Conservation (phyloP, 2,797 vertebrate species). For the Cyprinella venusta region DNA sequence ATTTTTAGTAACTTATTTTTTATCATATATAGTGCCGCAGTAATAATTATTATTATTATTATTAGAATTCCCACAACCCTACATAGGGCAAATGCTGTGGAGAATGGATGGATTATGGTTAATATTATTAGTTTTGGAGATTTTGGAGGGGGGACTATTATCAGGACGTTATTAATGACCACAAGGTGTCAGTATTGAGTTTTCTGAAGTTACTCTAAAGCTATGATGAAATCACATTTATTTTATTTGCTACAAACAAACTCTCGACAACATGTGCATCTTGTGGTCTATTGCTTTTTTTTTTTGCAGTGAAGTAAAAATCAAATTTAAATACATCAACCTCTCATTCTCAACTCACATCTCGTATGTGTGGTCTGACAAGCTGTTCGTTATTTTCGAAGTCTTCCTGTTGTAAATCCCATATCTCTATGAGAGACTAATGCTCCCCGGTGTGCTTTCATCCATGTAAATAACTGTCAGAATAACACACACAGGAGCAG, state of each 20-base stretch:
- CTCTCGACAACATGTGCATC: not conserved
- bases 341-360: not conserved
- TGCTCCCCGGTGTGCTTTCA: conserved; percentile 29
- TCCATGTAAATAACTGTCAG: conserved; percentile 18
- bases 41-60: not conserved
- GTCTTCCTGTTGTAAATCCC: conserved; percentile 35
- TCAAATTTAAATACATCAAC: not conserved
- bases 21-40: not conserved
- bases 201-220: conserved; percentile 2
- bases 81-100: not conserved
- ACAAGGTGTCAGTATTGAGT: conserved; percentile 73
- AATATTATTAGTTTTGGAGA: not conserved
- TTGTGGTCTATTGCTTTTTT: conserved; percentile 10
- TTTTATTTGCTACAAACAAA: conserved; percentile 3
- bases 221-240: not conserved
- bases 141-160: not conserved
- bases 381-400: conserved; percentile 29
- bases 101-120: not conserved
- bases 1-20: too few relatives aligned
- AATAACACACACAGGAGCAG: conserved; percentile 36
- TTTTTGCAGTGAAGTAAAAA: conserved; percentile 17
- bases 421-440: not conserved
- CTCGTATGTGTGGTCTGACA: conserved; percentile 36
- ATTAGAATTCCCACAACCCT: not conserved
- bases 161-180: conserved; percentile 51